Conservation (phyloP, 2,888 invertebrate genomes). For the Loripinus fragilis region DNA sequence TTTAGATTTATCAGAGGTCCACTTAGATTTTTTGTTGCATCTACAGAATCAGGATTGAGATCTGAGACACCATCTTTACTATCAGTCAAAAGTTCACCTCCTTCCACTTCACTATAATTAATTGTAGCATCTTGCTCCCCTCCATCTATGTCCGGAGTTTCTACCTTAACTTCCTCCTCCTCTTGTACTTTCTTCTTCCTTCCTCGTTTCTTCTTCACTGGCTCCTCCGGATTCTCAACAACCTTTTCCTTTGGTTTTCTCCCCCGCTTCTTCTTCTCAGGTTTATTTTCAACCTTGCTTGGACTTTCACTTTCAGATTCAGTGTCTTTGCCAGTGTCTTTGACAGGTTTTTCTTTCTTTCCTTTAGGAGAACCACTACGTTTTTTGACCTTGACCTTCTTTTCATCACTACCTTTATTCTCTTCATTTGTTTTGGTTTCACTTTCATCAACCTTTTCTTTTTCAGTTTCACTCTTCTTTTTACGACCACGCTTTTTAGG, state of each 20-base stretch:
- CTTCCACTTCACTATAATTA: conserved; percentile 65
- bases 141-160: conserved; percentile 51
- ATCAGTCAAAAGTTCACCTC: conserved; percentile 62
- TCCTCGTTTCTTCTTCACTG: conserved; percentile 53
- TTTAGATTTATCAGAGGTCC: background rate
- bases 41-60: conserved; percentile 10
- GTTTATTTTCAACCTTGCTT: conserved; percentile 38
- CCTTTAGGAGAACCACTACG: conserved; percentile 60
- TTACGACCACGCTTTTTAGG: conserved; percentile 46
- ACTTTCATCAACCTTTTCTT: conserved; percentile 21
- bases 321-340: conserved; percentile 37
- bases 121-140: conserved; percentile 62
- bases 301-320: conserved; percentile 51
- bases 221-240: conserved; percentile 30
- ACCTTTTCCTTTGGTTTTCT: conserved; percentile 48
- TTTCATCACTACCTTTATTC: conserved; percentile 43
- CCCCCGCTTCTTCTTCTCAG: conserved; percentile 52
- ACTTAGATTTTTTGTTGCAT: conserved; percentile 25
- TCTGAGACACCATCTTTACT: conserved; percentile 66
- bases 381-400: conserved; percentile 47
- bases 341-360: conserved; percentile 42
- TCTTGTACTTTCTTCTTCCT: conserved; percentile 49
- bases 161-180: conserved; percentile 32
- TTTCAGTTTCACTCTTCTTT: conserved; percentile 47
- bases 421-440: conserved; percentile 39